phyloP scores from a whole-genome alignment of 2,797 vertebrate species.

The Tachyglossus aculeatus region DNA sequence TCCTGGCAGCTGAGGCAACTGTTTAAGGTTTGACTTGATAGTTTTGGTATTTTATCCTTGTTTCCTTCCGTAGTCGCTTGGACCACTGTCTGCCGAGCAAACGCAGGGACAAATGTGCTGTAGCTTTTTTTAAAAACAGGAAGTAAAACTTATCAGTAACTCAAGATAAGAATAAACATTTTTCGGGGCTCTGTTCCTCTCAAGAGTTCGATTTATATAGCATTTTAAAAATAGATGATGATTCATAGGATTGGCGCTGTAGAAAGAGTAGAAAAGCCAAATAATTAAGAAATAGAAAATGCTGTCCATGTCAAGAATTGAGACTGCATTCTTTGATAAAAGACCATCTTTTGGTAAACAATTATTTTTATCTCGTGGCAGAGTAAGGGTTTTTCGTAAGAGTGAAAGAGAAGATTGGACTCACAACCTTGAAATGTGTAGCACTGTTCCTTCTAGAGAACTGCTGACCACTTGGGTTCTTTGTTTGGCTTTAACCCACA shows the following conservation, averaged over 20 bases:
- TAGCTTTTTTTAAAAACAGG: constrained; percentile 10
- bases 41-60: not conserved
- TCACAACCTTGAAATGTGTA: no score
- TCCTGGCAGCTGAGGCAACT: constrained; percentile 22
- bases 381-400: no score
- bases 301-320: constrained; percentile 7
- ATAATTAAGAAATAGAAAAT: not conserved
- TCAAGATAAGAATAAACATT: not conserved
- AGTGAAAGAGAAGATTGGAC: no score
- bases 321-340: constrained; percentile 8
- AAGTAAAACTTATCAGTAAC: not conserved
- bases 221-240: constrained; percentile 16
- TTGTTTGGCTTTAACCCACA: no score
- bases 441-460: no score
- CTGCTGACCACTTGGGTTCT: no score
- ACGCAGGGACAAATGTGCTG: not conserved
- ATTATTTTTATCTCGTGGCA: constrained; percentile 12
- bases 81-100: not conserved
- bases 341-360: constrained; percentile 13
- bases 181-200: constrained; percentile 3
- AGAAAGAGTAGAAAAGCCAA: not conserved
- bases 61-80: not conserved
- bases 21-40: constrained; percentile 33
- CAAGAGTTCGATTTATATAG: constrained; percentile 8
- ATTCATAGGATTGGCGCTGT: constrained; percentile 6